Conservation (phyloP, 2,797 vertebrate genomes). For the Onychomys torridus region DNA sequence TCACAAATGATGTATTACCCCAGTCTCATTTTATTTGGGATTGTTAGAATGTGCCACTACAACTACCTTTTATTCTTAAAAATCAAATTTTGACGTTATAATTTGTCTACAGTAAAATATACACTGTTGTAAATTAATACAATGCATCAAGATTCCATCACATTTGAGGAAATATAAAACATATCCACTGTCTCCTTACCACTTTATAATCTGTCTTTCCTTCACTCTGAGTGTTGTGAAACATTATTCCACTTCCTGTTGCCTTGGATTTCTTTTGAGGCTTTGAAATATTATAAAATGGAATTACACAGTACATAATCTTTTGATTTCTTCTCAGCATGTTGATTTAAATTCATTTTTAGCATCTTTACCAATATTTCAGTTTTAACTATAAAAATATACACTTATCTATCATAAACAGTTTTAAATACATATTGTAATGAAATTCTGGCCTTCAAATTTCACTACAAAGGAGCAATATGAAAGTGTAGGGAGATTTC, state of each 20-base stretch:
- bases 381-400: not conserved
- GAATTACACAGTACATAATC: not conserved
- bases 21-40: not conserved
- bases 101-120: not conserved
- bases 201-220: not conserved
- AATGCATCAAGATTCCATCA: not conserved
- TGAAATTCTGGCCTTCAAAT: not conserved
- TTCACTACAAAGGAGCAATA: too few species aligned
- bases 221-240: not conserved
- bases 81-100: not conserved
- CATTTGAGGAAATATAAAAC: not conserved
- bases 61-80: not conserved
- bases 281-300: not conserved
- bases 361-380: not conserved
- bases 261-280: not conserved
- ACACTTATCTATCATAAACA: not conserved
- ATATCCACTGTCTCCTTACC: not conserved
- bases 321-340: not conserved
- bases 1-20: not conserved
- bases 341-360: not conserved
- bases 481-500: not conserved
- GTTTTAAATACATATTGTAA: not conserved
- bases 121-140: not conserved
- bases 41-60: not conserved
- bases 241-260: not conserved